phyloP scores from a whole-genome alignment of 2,888 invertebrate species.

The Erannis defoliaria region DNA sequence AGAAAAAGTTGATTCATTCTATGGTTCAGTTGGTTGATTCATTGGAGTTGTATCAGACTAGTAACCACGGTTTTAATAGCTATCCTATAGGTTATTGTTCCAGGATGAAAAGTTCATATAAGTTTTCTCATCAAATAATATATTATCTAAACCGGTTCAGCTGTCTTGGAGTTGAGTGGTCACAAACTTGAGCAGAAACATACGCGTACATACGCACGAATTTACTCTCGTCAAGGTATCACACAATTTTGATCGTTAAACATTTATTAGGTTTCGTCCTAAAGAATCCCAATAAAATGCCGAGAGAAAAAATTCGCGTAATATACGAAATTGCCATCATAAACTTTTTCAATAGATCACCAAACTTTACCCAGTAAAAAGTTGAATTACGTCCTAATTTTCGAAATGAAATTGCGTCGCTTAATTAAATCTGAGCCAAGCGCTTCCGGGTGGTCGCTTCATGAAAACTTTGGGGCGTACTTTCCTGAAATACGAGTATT shows the following conservation, averaged over 20 bases:
- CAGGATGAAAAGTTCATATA: not conserved
- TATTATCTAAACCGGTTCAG: too few species aligned
- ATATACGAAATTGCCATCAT: conserved; percentile 6
- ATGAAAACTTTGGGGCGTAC: conserved; percentile 30
- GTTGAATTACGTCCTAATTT: conserved; percentile 33
- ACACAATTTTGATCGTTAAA: not conserved
- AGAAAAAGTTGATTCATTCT: too few species aligned
- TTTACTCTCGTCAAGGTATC: too few species aligned
- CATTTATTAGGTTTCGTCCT: conserved; percentile 1
- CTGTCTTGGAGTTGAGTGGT: too few species aligned
- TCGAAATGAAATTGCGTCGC: conserved; percentile 34
- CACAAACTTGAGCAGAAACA: too few species aligned
- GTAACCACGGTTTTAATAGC: too few species aligned
- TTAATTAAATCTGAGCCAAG: conserved; percentile 41
- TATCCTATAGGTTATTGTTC: not conserved
- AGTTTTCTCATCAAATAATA: too few species aligned
- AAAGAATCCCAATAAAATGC: conserved; percentile 1
- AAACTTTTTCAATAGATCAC: conserved; percentile 20
- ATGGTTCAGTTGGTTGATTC: too few species aligned
- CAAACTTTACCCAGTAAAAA: conserved; percentile 21
- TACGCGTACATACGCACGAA: too few species aligned
- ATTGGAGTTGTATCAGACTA: too few species aligned
- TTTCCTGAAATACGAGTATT: conserved; percentile 34
- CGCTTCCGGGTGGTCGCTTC: conserved; percentile 26
- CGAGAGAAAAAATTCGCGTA: conserved; percentile 1